Conservation (phyloP, 2,888 invertebrate species). For the Cantharis flavilabris region DNA sequence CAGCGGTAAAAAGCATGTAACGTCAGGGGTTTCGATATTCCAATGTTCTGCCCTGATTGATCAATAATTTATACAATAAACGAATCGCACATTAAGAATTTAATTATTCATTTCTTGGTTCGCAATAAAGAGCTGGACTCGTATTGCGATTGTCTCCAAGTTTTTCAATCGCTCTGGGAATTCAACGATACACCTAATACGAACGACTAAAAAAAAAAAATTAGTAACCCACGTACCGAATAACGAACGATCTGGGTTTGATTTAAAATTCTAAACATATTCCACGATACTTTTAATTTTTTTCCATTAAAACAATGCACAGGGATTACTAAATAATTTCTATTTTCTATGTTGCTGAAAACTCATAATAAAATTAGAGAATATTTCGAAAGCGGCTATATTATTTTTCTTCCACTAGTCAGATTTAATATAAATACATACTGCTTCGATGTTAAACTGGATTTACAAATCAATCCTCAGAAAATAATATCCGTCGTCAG, state of each 20-base stretch:
- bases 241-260: neutral
- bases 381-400: neutral
- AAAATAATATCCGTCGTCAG: neutral
- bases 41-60: constrained; percentile 9
- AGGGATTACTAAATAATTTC: no score
- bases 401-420: neutral
- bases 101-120: neutral
- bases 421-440: neutral
- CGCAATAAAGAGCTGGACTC: neutral
- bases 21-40: neutral
- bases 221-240: neutral
- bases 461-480: neutral
- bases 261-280: neutral
- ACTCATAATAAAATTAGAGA: neutral
- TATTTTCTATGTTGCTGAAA: no score
- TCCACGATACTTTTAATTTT: neutral
- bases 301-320: neutral
- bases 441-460: neutral
- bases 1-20: constrained; percentile 7
- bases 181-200: no score
- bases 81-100: neutral
- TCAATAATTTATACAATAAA: constrained; percentile 3
- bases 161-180: neutral
- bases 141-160: neutral
- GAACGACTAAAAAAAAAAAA: neutral